Evolutionary conservation across 2,113 vertebrate species (phyloP).

Genomic region (Mastomys natalensis): DNA sequence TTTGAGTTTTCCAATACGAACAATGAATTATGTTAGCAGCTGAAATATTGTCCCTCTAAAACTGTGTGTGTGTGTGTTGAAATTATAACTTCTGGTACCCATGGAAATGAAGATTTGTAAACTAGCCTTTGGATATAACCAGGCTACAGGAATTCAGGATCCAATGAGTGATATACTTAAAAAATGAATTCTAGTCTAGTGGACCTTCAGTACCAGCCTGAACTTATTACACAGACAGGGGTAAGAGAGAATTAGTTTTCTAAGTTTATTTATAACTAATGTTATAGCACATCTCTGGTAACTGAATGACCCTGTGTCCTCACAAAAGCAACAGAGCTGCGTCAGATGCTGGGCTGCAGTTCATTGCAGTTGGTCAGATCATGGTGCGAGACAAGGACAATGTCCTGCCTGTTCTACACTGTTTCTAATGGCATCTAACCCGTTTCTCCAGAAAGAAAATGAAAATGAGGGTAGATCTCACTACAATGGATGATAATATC

Average conservation of each 20-base stretch:
- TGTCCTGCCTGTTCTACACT: not conserved
- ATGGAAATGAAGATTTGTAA: not conserved
- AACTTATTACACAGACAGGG: not conserved
- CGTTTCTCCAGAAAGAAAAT: not conserved
- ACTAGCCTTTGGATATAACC: not conserved
- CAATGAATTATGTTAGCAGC: not conserved
- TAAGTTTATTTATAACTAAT: not conserved
- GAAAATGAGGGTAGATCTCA: not conserved
- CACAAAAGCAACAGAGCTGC: not conserved
- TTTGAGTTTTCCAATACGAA: not conserved
- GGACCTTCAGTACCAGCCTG: not conserved
- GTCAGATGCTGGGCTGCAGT: not conserved
- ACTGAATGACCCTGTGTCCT: not conserved
- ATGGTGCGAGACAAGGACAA: not conserved
- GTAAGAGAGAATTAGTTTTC: not conserved
- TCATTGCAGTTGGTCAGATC: not conserved
- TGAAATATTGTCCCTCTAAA: not conserved
- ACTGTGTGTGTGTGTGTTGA: not conserved
- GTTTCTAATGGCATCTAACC: not conserved
- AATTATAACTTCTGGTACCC: not conserved
- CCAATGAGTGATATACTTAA: not conserved
- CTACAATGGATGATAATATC: not conserved
- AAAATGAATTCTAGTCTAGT: not conserved
- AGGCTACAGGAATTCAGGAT: not conserved
- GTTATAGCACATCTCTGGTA: not conserved